Base-by-base conservation (phyloP, 2,888 invertebrate species). In the Nephrotoma appendiculata region DNA sequence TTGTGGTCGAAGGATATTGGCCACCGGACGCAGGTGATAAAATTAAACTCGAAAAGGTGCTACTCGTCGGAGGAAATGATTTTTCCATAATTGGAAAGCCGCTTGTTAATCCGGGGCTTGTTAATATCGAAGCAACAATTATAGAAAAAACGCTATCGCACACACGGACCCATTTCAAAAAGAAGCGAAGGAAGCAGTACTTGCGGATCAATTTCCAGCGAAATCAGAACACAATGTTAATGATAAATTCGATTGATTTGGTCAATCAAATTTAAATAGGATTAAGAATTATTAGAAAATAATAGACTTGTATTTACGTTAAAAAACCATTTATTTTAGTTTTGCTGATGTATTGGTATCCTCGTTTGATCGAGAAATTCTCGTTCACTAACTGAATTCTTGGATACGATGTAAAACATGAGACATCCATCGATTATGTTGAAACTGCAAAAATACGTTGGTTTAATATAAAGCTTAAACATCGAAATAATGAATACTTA, bases 81-180 rank as follows among this genome's bases (percentile, higher is more conserved):
- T 98, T 98, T 89, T 95, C 96, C 0, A 91, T 98, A 0, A 92
- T 97, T 88, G 98, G 98, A 7, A 92, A 95, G 71, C 98, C 98
- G 0, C 89, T 97, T 9, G 92, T 98, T 1, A 95, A 96, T 89
- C 92, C 93, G 15, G 96, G 95, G 12, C 90, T 96, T 85, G 95
- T 96, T 0, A 92, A 94, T 88, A 93, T 98, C 0, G 94, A 95
- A 87, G 98, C 96, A 0, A 97, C 97, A 31, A 93, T 97, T 0
- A 94, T 97, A 86, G 97, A 97, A 87, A 97, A 97, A 91, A 95
- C 95, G 0, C 91, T 97, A 11, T 95, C 96, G 0, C 95, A 96
- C 89, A 96, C 96, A 1, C 95, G 95, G 91, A 95, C 95, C 43
- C 93, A 95, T 89, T 97, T 96, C 89, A 94, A 94, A 87, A 95